Conservation (phyloP, 2,113 vertebrate species). For the Podarcis raffonei region DNA sequence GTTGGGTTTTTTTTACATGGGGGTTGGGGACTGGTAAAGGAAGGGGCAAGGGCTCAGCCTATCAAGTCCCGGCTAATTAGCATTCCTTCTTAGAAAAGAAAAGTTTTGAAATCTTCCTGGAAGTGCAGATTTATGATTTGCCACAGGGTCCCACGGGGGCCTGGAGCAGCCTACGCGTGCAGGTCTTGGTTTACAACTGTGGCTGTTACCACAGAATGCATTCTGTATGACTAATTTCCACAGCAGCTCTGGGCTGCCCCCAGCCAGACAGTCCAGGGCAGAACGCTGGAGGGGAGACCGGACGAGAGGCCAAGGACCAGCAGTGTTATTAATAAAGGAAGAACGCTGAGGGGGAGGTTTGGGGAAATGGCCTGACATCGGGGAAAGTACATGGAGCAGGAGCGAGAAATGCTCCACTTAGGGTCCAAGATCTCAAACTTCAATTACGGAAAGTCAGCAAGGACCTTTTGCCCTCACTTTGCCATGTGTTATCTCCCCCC, state of each 20-base stretch:
- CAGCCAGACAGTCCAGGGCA: conserved; percentile 38
- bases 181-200: conserved; percentile 55
- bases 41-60: conserved; percentile 51
- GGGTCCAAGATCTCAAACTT: not conserved
- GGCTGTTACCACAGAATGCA: conserved; percentile 66
- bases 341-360: conserved; percentile 24
- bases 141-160: conserved; percentile 60
- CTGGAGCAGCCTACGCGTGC: conserved; percentile 65
- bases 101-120: conserved; percentile 75
- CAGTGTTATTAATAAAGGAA: conserved; percentile 57
- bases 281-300: conserved; percentile 43
- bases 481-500: not conserved
- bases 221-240: conserved; percentile 71
- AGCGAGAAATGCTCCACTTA: not conserved
- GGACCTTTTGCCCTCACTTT: not conserved
- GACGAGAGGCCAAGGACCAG: conserved; percentile 49
- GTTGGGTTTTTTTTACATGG: not conserved
- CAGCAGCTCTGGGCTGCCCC: conserved; percentile 44
- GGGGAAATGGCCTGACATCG: conserved; percentile 32
- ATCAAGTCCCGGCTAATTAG: conserved; percentile 58
- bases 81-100: conserved; percentile 67
- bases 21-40: conserved; percentile 15
- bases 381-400: conserved; percentile 60
- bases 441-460: not conserved
- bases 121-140: conserved; percentile 69